A percentile compares a stretch with the other conserved stretches of the same genome.
These are phyloP conservation scores for Bradypodion ventrale DNA, from an alignment of 2,797 vertebrate species.

Conservation along the genomic window DNA sequence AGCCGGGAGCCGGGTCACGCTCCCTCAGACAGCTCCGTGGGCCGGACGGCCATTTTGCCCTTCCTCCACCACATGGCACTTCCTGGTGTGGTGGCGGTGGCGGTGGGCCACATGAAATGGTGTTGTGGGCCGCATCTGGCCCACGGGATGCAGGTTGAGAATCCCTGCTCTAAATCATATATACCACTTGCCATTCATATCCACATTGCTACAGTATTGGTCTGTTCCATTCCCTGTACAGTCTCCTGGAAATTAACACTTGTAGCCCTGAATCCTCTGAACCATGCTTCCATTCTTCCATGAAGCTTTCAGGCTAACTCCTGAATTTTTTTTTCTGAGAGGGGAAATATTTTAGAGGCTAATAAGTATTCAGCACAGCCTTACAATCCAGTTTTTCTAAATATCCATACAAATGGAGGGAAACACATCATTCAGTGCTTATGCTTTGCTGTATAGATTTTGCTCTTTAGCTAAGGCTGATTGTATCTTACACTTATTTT, in stretches of 20 bases:
- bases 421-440: background rate
- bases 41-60: too few relatives aligned
- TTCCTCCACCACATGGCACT: too few relatives aligned
- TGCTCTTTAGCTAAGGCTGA: background rate
- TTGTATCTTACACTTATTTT: background rate
- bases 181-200: background rate
- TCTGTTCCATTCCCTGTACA: too few relatives aligned
- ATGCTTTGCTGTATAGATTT: background rate
- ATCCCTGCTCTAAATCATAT: background rate
- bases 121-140: too few relatives aligned
- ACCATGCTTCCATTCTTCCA: background rate
- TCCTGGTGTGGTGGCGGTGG: too few relatives aligned
- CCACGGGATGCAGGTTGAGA: too few relatives aligned
- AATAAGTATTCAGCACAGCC: too few relatives aligned
- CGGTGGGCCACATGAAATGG: too few relatives aligned
- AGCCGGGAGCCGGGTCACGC: too few relatives aligned
- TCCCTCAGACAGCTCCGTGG: too few relatives aligned
- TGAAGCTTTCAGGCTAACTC: background rate
- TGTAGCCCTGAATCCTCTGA: background rate
- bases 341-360: too few relatives aligned
- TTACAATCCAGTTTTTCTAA: background rate
- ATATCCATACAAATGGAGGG: background rate
- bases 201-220: background rate
- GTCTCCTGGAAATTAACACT: background rate
- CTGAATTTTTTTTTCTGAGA: background rate